Conservation (phyloP, 2,113 vertebrate species). For the Dasyurus viverrinus region DNA sequence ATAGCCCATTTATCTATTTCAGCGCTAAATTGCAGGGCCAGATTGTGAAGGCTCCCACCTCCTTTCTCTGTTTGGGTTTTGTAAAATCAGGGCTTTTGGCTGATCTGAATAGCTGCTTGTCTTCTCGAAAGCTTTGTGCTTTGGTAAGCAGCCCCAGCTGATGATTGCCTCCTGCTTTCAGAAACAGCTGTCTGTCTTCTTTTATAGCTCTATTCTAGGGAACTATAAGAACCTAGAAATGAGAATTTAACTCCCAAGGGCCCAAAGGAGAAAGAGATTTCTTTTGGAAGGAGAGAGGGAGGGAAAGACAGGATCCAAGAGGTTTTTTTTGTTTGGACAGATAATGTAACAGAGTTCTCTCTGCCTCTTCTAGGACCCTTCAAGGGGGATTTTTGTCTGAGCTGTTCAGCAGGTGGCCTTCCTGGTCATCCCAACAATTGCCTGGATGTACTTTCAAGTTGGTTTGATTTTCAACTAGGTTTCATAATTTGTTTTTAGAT, state of each 20-base stretch:
- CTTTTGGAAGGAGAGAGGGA: background rate
- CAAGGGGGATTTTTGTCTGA: background rate
- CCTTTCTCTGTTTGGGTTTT: constrained; percentile 58
- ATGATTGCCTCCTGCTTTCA: constrained; percentile 69
- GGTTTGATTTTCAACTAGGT: constrained; percentile 29
- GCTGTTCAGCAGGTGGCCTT: background rate
- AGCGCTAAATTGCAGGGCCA: constrained; percentile 49
- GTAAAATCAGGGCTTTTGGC: constrained; percentile 39
- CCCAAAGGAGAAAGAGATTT: background rate
- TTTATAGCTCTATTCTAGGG: constrained; percentile 74
- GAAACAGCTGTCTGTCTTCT: constrained; percentile 74
- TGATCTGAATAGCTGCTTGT: constrained; percentile 58
- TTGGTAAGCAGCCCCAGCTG: constrained; percentile 76
- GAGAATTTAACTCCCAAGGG: constrained; percentile 71
- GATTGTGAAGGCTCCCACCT: constrained; percentile 52
- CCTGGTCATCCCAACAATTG: background rate
- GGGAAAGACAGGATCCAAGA: background rate
- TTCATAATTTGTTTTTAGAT: constrained; percentile 50
- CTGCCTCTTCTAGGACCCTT: background rate
- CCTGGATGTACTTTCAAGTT: constrained; percentile 23
- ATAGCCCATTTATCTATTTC: constrained; percentile 26
- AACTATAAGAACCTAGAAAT: constrained; percentile 39
- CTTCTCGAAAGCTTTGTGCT: constrained; percentile 71
- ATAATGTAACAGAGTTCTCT: background rate
- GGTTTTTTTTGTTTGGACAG: background rate